Base-by-base conservation (phyloP, 2,113 vertebrate species). In the Monarcha castaneiventris region DNA sequence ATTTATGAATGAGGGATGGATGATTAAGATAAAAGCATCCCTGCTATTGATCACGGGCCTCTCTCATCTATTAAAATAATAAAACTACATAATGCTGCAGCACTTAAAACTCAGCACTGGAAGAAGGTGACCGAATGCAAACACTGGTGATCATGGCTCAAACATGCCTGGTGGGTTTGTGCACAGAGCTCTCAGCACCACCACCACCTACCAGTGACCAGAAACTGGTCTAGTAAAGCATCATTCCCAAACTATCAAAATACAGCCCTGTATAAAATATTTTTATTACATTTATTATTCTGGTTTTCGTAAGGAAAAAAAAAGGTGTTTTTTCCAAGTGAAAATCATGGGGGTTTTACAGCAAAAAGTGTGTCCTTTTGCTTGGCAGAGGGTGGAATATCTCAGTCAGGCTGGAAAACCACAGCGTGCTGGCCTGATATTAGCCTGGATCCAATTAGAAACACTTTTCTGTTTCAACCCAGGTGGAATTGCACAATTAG, bases 11-110 rank as follows among this genome's bases (percentile, higher is more conserved):
- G 96, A 97, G 86, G 89, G 79, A 90, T 56, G 76, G 94, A 93
- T 97, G 93, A 94, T 96, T 96, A 96, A 96, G 93, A 94, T 94
- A 96, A 95, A 97, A 97, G 93, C 94, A 97, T 93, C 89, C 63
- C 85, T 90, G 93, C 84, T 96, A 97, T 97, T 97, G 94, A 97
- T 96, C 91, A 95, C 25, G 33, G 83, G 46, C 88, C 66, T 90
- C 59, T 96, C 91, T 96, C 92, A 84, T 93, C 95, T 96, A 96
- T 95, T 97, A 97, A 94, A 96, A 96, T 96, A 97, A 95, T 96
- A 96, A 94, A 96, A 95, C 88, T 69, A 93, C 90, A 87, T 39
- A 93, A 85, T 27, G 20, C 82, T 83, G 66, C 71, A 58, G 90
- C 66, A 82, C 87, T 94, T 90, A 94, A 71, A 96, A 84, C 89